A percentile compares a stretch with the other conserved stretches of the same genome.
These are phyloP conservation scores for Apodemia duryi DNA, from an alignment of 2,888 invertebrate species.

Conservation along the genomic window DNA sequence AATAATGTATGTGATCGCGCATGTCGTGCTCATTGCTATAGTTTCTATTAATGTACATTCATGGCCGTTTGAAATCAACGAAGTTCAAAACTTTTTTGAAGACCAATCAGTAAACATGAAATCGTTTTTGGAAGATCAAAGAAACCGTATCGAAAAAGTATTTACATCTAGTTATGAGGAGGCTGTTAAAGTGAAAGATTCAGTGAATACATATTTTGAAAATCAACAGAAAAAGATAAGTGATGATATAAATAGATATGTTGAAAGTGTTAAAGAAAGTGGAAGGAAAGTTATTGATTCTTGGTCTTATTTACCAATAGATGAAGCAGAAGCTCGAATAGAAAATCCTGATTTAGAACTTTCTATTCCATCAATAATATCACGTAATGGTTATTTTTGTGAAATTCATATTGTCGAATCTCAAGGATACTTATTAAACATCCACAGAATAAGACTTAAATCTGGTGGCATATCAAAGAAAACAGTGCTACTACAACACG, in stretches of 20 bases:
- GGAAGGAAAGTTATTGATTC: slow-evolving; percentile 46
- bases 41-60: neutral
- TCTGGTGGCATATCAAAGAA: slow-evolving; percentile 42
- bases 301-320: slow-evolving; percentile 44
- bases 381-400: slow-evolving; percentile 82
- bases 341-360: slow-evolving; percentile 54
- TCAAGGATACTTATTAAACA: slow-evolving; percentile 88
- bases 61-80: slow-evolving; percentile 23
- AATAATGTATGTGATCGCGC: slow-evolving; percentile 11
- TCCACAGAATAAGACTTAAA: slow-evolving; percentile 87
- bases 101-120: slow-evolving; percentile 41
- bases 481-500: slow-evolving; percentile 87
- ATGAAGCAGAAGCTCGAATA: slow-evolving; percentile 38
- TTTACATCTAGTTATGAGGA: slow-evolving; percentile 40
- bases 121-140: slow-evolving; percentile 42
- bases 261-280: slow-evolving; percentile 46
- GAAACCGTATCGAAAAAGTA: slow-evolving; percentile 35
- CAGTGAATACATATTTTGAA: slow-evolving; percentile 50
- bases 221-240: slow-evolving; percentile 48
- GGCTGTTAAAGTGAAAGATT: slow-evolving; percentile 43
- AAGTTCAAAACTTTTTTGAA: slow-evolving; percentile 30
- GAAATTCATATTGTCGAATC: slow-evolving; percentile 86
- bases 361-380: slow-evolving; percentile 57
- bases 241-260: slow-evolving; percentile 47
- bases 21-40: slow-evolving; percentile 2